Percentiles rank a stretch among this genome's conserved stretches.
These are phyloP conservation scores for Odocoileus virginianus DNA, from an alignment of 2,113 vertebrate species.

Conservation along the genomic window DNA sequence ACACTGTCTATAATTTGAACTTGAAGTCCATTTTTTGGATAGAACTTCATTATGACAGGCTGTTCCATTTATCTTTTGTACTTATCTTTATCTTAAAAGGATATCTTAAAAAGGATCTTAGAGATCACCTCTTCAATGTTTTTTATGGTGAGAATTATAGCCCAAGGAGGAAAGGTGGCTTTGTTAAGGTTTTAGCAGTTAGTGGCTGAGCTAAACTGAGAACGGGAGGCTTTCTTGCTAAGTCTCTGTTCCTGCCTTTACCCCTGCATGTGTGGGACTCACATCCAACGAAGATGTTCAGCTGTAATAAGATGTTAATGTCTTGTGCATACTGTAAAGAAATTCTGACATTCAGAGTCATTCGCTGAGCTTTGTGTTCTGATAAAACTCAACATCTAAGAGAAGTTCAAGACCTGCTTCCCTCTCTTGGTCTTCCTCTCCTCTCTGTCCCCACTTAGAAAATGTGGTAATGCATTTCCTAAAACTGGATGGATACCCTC, in stretches of 20 bases:
- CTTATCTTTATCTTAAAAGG: neutral
- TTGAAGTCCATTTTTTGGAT: neutral
- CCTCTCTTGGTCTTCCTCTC: accelerated
- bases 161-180: neutral
- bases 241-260: neutral
- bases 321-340: neutral
- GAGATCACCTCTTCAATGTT: neutral
- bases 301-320: neutral
- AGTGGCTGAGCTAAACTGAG: neutral
- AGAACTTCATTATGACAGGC: neutral
- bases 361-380: neutral
- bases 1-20: neutral
- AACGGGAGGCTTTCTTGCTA: neutral
- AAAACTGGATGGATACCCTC: neutral
- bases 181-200: neutral
- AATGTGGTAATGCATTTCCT: neutral
- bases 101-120: neutral
- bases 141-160: neutral
- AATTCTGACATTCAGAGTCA: neutral
- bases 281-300: neutral
- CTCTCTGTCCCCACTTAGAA: neutral
- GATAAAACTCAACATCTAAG: neutral
- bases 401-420: neutral
- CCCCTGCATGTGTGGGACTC: neutral
- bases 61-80: neutral